phyloP scores from a whole-genome alignment of 2,888 invertebrate genomes.

The Drosophila recens region DNA sequence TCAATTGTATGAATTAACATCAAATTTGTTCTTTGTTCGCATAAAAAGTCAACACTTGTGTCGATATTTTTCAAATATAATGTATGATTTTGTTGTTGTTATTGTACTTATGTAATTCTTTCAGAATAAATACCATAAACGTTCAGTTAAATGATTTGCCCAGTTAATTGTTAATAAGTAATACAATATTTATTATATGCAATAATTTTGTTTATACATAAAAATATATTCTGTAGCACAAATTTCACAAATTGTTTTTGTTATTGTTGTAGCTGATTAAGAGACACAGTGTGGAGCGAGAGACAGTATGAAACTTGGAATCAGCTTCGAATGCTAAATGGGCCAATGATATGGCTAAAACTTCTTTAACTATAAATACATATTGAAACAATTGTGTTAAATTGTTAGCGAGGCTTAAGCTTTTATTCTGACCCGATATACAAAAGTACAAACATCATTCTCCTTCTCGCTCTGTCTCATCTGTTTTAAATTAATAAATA shows the following conservation, averaged over 20 bases:
- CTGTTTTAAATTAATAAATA: slow-evolving; percentile 16
- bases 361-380: slow-evolving; percentile 12
- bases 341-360: slow-evolving; percentile 33
- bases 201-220: slow-evolving; percentile 60
- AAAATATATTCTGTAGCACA: slow-evolving; percentile 63
- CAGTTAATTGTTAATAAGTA: slow-evolving; percentile 39
- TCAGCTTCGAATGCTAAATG: slow-evolving; percentile 8
- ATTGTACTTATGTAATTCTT: slow-evolving; percentile 32
- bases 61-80: slow-evolving; percentile 23
- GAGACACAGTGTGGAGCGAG: slow-evolving; percentile 69
- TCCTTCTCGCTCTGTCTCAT: slow-evolving; percentile 26
- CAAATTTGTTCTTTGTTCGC: slow-evolving; percentile 44
- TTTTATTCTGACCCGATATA: slow-evolving; percentile 27
- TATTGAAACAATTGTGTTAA: slow-evolving; percentile 18
- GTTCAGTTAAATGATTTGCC: slow-evolving; percentile 33
- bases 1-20: slow-evolving; percentile 41
- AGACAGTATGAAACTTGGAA: slow-evolving; percentile 38
- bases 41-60: slow-evolving; percentile 31
- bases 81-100: slow-evolving; percentile 8
- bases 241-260: slow-evolving; percentile 15
- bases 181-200: slow-evolving; percentile 47
- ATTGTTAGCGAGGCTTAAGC: slow-evolving; percentile 38
- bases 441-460: slow-evolving; percentile 43
- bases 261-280: slow-evolving; percentile 20
- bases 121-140: slow-evolving; percentile 35